A percentile compares a stretch with the other conserved stretches of the same genome.
phyloP scores from a whole-genome alignment of 2,888 invertebrate genomes.

The Tipula confusa region DNA sequence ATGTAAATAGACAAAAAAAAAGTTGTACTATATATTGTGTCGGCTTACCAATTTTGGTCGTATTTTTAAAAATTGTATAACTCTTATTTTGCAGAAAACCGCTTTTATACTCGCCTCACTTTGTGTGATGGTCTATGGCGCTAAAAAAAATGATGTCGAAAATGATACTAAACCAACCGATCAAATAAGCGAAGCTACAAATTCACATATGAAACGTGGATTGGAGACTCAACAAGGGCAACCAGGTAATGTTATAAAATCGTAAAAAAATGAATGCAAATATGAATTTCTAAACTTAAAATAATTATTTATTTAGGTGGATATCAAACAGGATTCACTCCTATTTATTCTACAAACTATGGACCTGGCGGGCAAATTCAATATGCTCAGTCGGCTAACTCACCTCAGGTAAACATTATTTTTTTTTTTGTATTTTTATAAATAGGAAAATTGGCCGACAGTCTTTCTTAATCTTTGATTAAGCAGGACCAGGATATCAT shows the following conservation, averaged over 20 bases:
- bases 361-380: background rate
- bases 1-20: background rate
- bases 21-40: background rate
- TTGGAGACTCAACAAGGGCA: background rate
- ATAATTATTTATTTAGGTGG: background rate
- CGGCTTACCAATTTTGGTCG: too few species aligned
- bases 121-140: background rate
- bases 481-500: too few species aligned
- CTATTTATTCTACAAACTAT: background rate
- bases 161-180: background rate
- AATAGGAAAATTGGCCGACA: too few species aligned
- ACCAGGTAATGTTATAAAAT: background rate
- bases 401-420: conserved; percentile 12
- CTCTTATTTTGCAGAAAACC: background rate
- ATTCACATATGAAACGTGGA: background rate
- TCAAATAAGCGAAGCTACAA: background rate
- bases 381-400: background rate
- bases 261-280: background rate
- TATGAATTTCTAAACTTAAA: background rate
- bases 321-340: conserved; percentile 29
- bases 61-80: too few species aligned
- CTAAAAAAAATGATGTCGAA: background rate
- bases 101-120: background rate
- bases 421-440: background rate
- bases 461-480: background rate